phyloP scores from a whole-genome alignment of 2,113 vertebrate genomes.

The Suricata suricatta region DNA sequence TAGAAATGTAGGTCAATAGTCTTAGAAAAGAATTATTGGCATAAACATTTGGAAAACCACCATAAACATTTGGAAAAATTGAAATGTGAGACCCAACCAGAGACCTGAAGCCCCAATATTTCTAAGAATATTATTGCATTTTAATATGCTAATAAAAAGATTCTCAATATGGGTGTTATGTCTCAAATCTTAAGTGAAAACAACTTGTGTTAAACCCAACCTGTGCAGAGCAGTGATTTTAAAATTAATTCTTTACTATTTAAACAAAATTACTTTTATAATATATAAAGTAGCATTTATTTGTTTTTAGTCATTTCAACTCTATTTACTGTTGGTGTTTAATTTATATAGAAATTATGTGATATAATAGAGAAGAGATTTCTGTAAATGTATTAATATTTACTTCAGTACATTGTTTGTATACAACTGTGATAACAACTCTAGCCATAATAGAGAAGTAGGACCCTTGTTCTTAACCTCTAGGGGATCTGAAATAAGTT shows the following conservation, averaged over 20 bases:
- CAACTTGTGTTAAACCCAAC: not conserved
- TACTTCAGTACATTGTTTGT: not conserved
- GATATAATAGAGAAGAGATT: not conserved
- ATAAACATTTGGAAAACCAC: constrained; percentile 18
- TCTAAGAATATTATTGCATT: not conserved
- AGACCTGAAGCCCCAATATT: not conserved
- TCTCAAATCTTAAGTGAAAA: constrained; percentile 32
- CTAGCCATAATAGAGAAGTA: not conserved
- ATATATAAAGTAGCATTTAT: not conserved
- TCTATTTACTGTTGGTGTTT: not conserved
- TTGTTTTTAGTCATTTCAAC: not conserved
- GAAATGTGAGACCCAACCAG: not conserved
- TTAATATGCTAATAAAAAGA: not conserved
- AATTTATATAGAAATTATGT: not conserved
- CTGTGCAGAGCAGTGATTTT: not conserved
- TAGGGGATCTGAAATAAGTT: not conserved
- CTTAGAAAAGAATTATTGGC: constrained; percentile 13
- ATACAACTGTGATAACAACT: not conserved
- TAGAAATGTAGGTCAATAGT: not conserved
- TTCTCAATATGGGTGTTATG: not conserved
- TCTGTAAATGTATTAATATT: not conserved
- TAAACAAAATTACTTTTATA: constrained; percentile 21
- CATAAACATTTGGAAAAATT: constrained; percentile 27
- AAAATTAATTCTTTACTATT: constrained; percentile 11
- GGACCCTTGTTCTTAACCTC: not conserved